phyloP scores from a whole-genome alignment of 2,797 vertebrate genomes.

The Amblyopsis hoosieri region DNA sequence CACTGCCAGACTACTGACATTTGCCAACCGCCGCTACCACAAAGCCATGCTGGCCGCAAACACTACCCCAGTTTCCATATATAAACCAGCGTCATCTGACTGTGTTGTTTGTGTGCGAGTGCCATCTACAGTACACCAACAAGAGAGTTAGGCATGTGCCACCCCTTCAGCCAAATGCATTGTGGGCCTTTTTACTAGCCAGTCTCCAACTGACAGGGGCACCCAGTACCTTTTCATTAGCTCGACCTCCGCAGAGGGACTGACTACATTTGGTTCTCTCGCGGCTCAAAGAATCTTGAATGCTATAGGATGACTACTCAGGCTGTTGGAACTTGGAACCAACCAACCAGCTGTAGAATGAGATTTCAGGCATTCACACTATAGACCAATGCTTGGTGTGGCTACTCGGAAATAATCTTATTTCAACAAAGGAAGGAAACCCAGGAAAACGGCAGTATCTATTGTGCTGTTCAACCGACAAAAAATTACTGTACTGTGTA shows the following conservation, averaged over 20 bases:
- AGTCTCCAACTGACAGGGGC: slow-evolving; percentile 24
- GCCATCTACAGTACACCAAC: slow-evolving; percentile 19
- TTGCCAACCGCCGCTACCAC: slow-evolving; percentile 49
- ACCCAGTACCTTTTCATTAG: slow-evolving; percentile 44
- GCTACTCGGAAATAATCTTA: slow-evolving; percentile 57
- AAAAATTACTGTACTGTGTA: slow-evolving; percentile 12
- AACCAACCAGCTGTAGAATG: slow-evolving; percentile 3
- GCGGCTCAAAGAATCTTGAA: not conserved
- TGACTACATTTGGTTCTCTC: slow-evolving; percentile 9
- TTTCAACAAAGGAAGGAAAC: slow-evolving; percentile 70
- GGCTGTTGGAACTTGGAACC: slow-evolving; percentile 4
- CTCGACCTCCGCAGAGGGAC: slow-evolving; percentile 6
- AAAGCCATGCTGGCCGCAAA: slow-evolving; percentile 52
- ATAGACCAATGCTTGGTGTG: slow-evolving; percentile 38
- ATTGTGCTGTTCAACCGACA: slow-evolving; percentile 47
- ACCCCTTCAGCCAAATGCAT: not conserved
- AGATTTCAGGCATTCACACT: slow-evolving; percentile 21
- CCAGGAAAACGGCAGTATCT: slow-evolving; percentile 41
- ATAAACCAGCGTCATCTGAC: slow-evolving; percentile 48
- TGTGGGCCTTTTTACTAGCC: slow-evolving; percentile 5
- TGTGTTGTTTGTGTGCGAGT: slow-evolving; percentile 10
- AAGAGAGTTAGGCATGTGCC: slow-evolving; percentile 7
- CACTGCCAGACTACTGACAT: slow-evolving; percentile 28
- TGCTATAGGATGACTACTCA: not conserved
- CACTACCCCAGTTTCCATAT: slow-evolving; percentile 60